Percentiles rank a stretch among this genome's conserved stretches.
Conservation (phyloP, 2,113 vertebrate genomes). For the Poicephalus meyeri region DNA sequence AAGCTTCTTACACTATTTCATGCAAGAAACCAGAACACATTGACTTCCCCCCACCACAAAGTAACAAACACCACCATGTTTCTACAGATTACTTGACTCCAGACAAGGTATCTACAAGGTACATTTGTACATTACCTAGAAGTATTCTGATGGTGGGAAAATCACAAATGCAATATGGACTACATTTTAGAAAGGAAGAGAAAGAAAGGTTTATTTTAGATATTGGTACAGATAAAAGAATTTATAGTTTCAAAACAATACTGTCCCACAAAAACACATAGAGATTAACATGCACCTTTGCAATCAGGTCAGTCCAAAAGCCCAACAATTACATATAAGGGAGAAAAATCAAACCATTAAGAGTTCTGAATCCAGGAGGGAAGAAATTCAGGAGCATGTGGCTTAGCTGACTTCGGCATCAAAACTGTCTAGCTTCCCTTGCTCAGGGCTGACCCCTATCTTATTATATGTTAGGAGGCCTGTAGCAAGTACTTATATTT, state of each 20-base stretch:
- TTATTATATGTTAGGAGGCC: fast-evolving
- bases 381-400: background rate
- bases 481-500: background rate
- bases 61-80: fast-evolving
- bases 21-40: background rate
- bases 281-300: background rate
- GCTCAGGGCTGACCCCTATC: background rate
- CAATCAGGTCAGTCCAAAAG: background rate
- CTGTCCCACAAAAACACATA: background rate
- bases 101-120: background rate
- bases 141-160: background rate
- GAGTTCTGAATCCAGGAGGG: background rate
- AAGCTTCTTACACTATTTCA: too few relatives aligned
- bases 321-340: background rate
- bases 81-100: background rate
- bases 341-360: background rate
- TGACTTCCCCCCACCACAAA: background rate
- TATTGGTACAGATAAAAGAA: background rate
- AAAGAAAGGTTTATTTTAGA: background rate
- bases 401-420: background rate
- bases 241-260: background rate
- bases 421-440: background rate
- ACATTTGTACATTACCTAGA: background rate
- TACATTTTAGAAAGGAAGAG: background rate
- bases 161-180: background rate